Percentiles rank a stretch among this genome's conserved stretches.
Conservation (phyloP, 2,888 invertebrate species). For the Eupithecia pulchellata region DNA sequence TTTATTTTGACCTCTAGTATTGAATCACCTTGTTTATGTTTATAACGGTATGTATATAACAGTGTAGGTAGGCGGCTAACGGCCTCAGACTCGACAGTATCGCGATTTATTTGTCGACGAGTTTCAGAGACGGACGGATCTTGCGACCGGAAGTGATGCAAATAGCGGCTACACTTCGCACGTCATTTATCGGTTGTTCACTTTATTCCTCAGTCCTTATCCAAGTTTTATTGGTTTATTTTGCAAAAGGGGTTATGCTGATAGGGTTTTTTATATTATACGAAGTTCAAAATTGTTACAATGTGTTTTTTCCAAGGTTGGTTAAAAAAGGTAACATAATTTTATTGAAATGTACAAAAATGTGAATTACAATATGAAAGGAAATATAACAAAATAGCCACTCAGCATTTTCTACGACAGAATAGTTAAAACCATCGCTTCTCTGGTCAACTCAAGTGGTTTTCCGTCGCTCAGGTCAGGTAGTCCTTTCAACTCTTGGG, state of each 20-base stretch:
- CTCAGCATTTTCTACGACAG: no score
- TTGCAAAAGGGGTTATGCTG: neutral
- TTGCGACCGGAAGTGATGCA: neutral
- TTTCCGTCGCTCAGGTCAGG: no score
- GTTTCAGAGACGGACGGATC: neutral
- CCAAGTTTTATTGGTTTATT: neutral
- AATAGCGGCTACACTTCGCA: neutral
- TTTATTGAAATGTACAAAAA: no score
- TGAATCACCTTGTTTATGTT: neutral
- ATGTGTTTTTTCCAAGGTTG: no score
- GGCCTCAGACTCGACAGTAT: constrained; percentile 9
- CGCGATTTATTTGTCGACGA: constrained; percentile 20
- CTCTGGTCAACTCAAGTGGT: no score
- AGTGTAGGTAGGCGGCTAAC: constrained; percentile 18
- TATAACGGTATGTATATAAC: neutral
- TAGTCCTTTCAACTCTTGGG: no score
- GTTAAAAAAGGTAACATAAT: no score
- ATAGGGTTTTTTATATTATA: neutral
- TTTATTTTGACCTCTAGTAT: neutral
- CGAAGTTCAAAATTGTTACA: no score
- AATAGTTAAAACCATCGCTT: no score
- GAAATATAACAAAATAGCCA: no score
- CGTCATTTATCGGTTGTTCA: neutral
- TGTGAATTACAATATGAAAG: no score
- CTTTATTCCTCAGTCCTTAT: neutral